phyloP scores from a whole-genome alignment of 1,140 invertebrate genomes.

The Amphibalanus amphitrite region DNA sequence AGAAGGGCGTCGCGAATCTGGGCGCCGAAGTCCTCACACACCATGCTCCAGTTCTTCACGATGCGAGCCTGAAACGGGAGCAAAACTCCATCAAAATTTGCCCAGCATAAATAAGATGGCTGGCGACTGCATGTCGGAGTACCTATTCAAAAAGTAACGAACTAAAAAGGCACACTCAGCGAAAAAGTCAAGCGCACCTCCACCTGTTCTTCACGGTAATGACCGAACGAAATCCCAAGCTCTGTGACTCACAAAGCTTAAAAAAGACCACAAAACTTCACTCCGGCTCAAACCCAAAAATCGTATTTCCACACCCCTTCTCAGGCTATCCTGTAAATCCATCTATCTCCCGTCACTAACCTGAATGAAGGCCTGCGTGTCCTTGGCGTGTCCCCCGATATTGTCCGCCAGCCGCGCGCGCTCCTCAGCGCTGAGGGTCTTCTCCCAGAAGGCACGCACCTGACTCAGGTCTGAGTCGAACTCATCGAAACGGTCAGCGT shows the following conservation, averaged over 20 bases:
- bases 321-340: too few species aligned
- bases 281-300: too few species aligned
- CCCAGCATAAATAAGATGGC: too few species aligned
- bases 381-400: conserved; percentile 53
- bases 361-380: conserved; percentile 69
- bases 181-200: too few species aligned
- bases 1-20: background rate
- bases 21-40: background rate
- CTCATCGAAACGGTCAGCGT: background rate
- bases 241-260: background rate
- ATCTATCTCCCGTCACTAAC: conserved; percentile 10
- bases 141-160: background rate
- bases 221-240: background rate
- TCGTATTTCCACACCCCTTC: too few species aligned
- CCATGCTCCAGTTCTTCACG: background rate
- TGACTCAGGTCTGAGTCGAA: background rate
- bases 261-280: background rate
- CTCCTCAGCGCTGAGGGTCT: conserved; percentile 52
- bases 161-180: too few species aligned
- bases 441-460: background rate
- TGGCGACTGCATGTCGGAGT: too few species aligned
- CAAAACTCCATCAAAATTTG: too few species aligned
- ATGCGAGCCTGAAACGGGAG: background rate
- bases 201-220: too few species aligned
- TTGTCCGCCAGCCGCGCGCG: conserved; percentile 56